Evolutionary conservation across 2,113 vertebrate species (phyloP), one percentile per base, ranked within the genome.

Genomic region (Cranoglanis bouderius): DNA sequence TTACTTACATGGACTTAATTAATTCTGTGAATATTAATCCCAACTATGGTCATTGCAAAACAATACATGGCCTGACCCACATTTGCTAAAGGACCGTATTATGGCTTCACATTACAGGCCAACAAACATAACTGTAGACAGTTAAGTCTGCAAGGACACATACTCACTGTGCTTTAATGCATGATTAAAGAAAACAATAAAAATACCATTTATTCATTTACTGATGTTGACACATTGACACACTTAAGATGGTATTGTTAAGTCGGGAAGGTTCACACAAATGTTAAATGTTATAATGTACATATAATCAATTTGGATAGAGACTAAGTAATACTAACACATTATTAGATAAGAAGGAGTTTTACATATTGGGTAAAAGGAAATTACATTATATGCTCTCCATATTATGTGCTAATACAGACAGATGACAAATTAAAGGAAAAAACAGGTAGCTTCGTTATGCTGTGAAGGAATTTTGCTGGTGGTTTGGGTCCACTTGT

Each of bases 81-180:
- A 84, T 77, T 61, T 88, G 16, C 32, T 70, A n/a, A 43, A 55
- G 65, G 65, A 32, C 65, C 55, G 4, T 61, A 77, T 84, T 81
- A 75, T 74, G 55, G 12, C 53, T 77, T 78, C 1, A 21, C n/a
- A 65, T 77, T 63, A 51, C 87, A 88, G 9, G 4, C 29, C 29
- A 75, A 43, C 43, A 84, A 84, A 53, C 77, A 65, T 40, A 84
- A 53, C n/a, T 43, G 26, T 4, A 6, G 59, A 55, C 29, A 67
- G 65, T 53, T 85, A 55, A 43, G 26, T 40, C 18, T 67, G 21
- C 16, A 35, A 49, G 40, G 29, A 84, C n/a, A 46, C 49, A 57
- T 29, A 49, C 67, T 51, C 49, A 57, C 29, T 12, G 10, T 46
- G 4, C 9, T 35, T 32, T 38, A 55, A 74, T 85, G 26, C 21